Evolutionary conservation across 1,140 invertebrate genomes (phyloP), one percentile per base, ranked within the genome.

Genomic region (Drosophila trapezifrons): DNA sequence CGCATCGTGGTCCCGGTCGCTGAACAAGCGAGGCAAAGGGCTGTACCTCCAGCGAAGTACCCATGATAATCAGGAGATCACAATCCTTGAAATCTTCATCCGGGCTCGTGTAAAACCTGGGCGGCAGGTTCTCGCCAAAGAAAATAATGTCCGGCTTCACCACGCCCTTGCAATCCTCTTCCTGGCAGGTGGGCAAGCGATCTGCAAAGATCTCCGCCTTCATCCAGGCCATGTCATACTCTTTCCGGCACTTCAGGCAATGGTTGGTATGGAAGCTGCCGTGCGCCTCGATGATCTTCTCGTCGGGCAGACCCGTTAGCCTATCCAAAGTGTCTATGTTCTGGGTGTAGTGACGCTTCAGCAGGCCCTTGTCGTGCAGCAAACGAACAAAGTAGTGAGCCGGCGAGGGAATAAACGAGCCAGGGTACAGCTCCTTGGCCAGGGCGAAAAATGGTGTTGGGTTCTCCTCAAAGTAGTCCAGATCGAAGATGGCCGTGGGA

Each of bases 101-200:
- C 4, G 95, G 92, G 51, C 94, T 93, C 15, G 90, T 81, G 78
- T 96, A 95, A 92, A 98, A 98, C 58, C 95, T 94, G 1, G 93
- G 90, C 0, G 98, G 97, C 37, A 99, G 93, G 90, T 94, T 94
- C 93, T 99, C 98, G 20, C 98, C 97, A 93, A 99, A 99, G 92
- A 99, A 98, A 2, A 99, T 95, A 91, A 99, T 97, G 90, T 99
- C 98, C 29, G 98, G 98, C 92, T 99, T 99, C 0, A 99, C 96
- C 29, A 98, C 92, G 9, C 95, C 95, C 25, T 94, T 93, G 54
- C 95, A 94, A 71, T 87, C 4, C 13, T 10, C n/a, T n/a, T 35
- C 94, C 59, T 85, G 94, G 90, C 97, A 98, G 71, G 94, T 95
- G 35, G 97, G 97, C 59, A 98, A 93, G 47, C 93, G 90, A 78